These are phyloP conservation scores for Xanthorhoe spadicearia DNA, from an alignment of 2,888 invertebrate genomes.

Conservation along the genomic window DNA sequence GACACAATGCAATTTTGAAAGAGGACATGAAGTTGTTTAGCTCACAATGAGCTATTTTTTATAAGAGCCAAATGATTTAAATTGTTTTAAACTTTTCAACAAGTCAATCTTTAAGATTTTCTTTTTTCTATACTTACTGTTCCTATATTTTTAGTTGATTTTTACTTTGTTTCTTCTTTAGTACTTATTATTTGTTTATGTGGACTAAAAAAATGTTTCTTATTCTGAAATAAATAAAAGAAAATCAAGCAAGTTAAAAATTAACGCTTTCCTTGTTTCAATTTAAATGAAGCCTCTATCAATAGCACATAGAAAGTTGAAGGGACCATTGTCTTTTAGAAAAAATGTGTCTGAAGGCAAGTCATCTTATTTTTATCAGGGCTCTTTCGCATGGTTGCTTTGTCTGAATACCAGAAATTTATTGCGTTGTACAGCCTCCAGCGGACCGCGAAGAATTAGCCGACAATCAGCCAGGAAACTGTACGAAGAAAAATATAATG, in stretches of 20 bases:
- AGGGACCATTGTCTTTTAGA: slow-evolving; percentile 68
- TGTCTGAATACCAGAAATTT: slow-evolving; percentile 78
- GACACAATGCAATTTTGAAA: slow-evolving; percentile 1
- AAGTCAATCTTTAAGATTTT: too few species aligned
- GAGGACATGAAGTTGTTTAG: neutral
- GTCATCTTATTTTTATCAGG: slow-evolving; percentile 80
- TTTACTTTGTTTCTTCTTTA: too few species aligned
- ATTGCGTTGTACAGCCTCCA: slow-evolving; percentile 79
- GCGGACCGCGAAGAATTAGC: slow-evolving; percentile 76
- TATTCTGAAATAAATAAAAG: neutral
- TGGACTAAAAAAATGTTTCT: too few species aligned
- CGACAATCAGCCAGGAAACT: slow-evolving; percentile 61
- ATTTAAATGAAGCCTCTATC: slow-evolving; percentile 11
- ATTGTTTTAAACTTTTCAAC: neutral
- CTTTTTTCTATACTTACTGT: too few species aligned
- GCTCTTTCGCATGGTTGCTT: slow-evolving; percentile 73
- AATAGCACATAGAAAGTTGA: slow-evolving; percentile 29
- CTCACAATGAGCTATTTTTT: neutral
- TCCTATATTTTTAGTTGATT: too few species aligned
- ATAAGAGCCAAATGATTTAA: neutral
- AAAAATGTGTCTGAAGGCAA: slow-evolving; percentile 69
- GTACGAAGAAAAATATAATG: slow-evolving; percentile 26
- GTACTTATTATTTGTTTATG: too few species aligned
- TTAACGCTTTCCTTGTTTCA: neutral
- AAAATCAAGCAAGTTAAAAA: neutral